phyloP scores from a whole-genome alignment of 2,113 vertebrate genomes.

The Gulo gulo region DNA sequence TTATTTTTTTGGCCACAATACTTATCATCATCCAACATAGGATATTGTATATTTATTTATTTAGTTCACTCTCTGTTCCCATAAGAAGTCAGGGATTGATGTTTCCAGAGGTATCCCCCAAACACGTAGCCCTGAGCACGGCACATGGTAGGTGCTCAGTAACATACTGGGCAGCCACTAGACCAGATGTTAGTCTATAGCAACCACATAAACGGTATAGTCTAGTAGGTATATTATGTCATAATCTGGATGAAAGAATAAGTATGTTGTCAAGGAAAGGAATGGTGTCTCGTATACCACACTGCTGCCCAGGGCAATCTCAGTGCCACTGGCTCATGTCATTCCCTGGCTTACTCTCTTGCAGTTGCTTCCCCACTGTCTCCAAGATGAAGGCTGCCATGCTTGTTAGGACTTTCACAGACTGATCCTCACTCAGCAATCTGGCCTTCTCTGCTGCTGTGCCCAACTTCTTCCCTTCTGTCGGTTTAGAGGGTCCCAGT shows the following conservation, averaged over 20 bases:
- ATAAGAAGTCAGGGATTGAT: neutral
- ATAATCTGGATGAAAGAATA: neutral
- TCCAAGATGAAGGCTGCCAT: neutral
- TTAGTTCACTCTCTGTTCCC: neutral
- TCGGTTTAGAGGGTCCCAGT: neutral
- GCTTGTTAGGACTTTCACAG: neutral
- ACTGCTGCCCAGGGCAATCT: too few species aligned
- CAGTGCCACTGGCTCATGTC: neutral
- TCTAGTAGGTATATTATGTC: neutral
- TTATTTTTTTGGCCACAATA: neutral
- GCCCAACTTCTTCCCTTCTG: neutral
- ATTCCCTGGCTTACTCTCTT: neutral
- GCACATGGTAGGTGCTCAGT: neutral
- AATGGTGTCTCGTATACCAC: neutral
- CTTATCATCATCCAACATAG: neutral
- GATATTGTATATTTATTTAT: neutral
- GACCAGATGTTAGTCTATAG: fast-evolving
- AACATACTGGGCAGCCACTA: neutral
- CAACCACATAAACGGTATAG: neutral
- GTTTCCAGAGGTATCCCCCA: neutral
- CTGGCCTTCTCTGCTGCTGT: neutral
- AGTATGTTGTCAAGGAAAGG: neutral
- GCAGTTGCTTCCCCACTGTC: neutral
- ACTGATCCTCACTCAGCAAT: neutral
- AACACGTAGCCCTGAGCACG: neutral